phyloP scores from a whole-genome alignment of 1,140 invertebrate species.

The Sweltsa coloradensis region DNA sequence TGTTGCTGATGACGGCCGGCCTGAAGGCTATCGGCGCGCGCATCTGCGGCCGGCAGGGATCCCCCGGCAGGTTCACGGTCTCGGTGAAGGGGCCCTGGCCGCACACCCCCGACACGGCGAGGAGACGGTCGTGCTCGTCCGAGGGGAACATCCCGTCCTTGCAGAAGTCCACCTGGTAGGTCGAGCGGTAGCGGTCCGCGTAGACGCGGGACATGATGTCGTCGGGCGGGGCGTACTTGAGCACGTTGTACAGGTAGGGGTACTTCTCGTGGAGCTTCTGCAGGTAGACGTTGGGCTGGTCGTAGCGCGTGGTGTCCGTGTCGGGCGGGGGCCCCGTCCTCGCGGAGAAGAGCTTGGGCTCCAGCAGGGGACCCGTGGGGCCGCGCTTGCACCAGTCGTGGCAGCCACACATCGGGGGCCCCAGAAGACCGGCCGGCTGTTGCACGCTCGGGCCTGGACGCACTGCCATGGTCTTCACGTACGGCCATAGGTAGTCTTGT shows the following conservation, averaged over 20 bases:
- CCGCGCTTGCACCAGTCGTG: conserved; percentile 27
- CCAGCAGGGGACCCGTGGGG: conserved; percentile 39
- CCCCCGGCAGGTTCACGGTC: too few relatives aligned
- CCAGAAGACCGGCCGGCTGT: conserved; percentile 27
- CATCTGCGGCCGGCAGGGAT: too few relatives aligned
- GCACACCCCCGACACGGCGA: too few relatives aligned
- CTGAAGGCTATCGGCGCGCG: too few relatives aligned
- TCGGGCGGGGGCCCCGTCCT: conserved; percentile 36
- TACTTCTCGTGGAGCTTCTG: conserved; percentile 43
- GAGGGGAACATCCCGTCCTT: conserved; percentile 30
- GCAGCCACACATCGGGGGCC: conserved; percentile 23
- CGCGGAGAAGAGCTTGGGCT: conserved; percentile 41
- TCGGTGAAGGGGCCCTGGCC: too few relatives aligned
- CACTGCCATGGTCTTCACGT: conserved; percentile 26
- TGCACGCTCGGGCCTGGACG: too few relatives aligned
- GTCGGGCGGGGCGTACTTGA: conserved; percentile 35
- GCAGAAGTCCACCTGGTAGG: conserved; percentile 43
- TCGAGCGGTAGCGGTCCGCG: conserved; percentile 39
- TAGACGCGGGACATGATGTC: conserved; percentile 39
- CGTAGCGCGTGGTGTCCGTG: conserved; percentile 30
- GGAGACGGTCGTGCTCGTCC: too few relatives aligned
- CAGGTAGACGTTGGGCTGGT: conserved; percentile 40
- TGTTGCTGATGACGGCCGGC: too few relatives aligned
- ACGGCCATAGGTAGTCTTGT: conserved; percentile 43
- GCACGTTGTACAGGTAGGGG: conserved; percentile 41